Conservation (phyloP, 2,888 invertebrate genomes). For the Hirudinaria manillensis region DNA sequence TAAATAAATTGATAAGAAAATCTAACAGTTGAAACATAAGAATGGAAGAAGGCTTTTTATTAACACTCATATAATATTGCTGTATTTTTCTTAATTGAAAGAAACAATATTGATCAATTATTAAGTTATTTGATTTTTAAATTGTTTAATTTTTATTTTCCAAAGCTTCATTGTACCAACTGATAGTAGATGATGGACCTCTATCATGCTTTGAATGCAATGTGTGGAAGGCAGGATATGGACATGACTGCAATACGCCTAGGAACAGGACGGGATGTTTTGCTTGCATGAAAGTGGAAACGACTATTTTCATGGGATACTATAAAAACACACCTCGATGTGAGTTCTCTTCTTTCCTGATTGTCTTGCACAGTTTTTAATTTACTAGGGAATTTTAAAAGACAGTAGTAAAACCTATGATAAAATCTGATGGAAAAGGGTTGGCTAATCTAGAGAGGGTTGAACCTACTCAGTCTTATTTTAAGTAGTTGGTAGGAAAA, state of each 20-base stretch:
- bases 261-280: slow-evolving; percentile 36
- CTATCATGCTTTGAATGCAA: slow-evolving; percentile 40
- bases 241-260: slow-evolving; percentile 39
- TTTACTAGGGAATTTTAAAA: neutral
- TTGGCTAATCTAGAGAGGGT: neutral
- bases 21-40: too few species aligned
- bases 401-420: neutral
- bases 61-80: too few species aligned
- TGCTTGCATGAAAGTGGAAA: slow-evolving; percentile 39
- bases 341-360: slow-evolving; percentile 32
- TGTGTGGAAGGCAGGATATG: slow-evolving; percentile 42
- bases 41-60: too few species aligned
- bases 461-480: neutral
- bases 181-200: slow-evolving; percentile 18
- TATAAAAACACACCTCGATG: slow-evolving; percentile 40
- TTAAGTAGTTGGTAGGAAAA: too few species aligned
- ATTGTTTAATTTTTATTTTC: too few species aligned
- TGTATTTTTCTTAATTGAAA: too few species aligned
- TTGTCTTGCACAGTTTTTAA: neutral
- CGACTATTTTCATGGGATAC: slow-evolving; percentile 39
- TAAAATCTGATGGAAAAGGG: neutral
- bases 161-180: slow-evolving; percentile 6
- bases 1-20: too few species aligned
- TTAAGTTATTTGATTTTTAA: too few species aligned
- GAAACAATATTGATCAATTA: too few species aligned